Conservation (phyloP, 2,888 invertebrate genomes). For the Omphaloscelis lunosa region DNA sequence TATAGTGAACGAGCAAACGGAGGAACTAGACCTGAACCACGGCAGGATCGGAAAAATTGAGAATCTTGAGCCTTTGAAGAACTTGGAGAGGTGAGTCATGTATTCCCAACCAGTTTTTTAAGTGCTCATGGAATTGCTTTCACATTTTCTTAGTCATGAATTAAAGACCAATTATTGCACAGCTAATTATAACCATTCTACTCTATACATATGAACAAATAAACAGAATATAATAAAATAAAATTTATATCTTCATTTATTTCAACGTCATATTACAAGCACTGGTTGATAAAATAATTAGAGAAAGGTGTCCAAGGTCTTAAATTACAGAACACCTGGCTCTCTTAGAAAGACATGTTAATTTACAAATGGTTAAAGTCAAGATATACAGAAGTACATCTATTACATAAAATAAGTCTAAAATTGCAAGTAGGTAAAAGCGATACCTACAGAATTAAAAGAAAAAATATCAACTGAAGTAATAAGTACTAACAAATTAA, state of each 20-base stretch:
- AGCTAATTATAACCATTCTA: neutral
- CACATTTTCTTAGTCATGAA: conserved; percentile 23
- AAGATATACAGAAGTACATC: neutral
- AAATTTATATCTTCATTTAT: neutral
- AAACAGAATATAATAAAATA: neutral
- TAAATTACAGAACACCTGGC: neutral
- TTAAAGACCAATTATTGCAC: neutral
- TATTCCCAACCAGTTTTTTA: neutral
- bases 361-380: neutral
- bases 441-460: neutral
- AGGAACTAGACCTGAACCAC: conserved; percentile 97
- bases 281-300: neutral
- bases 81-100: conserved; percentile 92
- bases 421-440: neutral
- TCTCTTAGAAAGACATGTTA: neutral
- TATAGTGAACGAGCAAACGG: conserved; percentile 92
- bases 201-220: no score
- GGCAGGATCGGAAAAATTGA: conserved; percentile 96
- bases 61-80: conserved; percentile 94
- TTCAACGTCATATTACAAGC: no score
- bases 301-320: neutral
- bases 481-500: no score
- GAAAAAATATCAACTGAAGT: neutral
- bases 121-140: neutral
- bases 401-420: neutral